phyloP scores from a whole-genome alignment of 1,140 invertebrate species.

The Dreissena polymorpha region DNA sequence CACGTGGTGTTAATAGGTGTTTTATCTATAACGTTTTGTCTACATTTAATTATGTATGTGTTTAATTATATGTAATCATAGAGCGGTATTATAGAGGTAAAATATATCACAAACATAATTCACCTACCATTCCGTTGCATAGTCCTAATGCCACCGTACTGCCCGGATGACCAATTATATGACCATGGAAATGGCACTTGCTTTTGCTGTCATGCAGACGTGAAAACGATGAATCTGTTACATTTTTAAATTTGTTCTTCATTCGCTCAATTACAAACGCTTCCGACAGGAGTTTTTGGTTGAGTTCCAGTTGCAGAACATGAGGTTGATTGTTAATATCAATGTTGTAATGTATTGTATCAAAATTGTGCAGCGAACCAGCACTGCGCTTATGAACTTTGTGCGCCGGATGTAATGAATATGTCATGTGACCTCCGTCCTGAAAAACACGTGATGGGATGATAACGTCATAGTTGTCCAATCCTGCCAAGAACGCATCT shows the following conservation, averaged over 20 bases:
- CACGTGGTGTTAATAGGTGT: no score
- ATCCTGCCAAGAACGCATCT: background rate
- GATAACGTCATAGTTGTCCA: background rate
- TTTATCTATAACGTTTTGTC: no score
- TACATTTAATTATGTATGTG: no score
- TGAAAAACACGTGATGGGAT: background rate
- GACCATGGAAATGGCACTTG: slow-evolving; percentile 39
- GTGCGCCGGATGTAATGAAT: background rate
- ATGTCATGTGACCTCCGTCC: background rate
- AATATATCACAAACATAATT: background rate
- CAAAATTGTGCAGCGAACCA: background rate
- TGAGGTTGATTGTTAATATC: slow-evolving; percentile 36
- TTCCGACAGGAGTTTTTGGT: slow-evolving; percentile 24
- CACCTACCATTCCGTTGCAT: slow-evolving; percentile 43
- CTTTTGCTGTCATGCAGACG: slow-evolving; percentile 1
- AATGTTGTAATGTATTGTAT: slow-evolving; percentile 37
- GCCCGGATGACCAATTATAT: slow-evolving; percentile 6
- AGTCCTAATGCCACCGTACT: slow-evolving; percentile 26
- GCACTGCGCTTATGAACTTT: background rate
- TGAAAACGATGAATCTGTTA: slow-evolving; percentile 42
- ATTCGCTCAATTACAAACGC: slow-evolving; percentile 37
- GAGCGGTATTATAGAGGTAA: no score
- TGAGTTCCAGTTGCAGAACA: slow-evolving; percentile 32
- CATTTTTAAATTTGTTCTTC: slow-evolving; percentile 37
- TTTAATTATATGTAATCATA: no score